phyloP scores from a whole-genome alignment of 2,888 invertebrate species.

The Seira musarum region DNA sequence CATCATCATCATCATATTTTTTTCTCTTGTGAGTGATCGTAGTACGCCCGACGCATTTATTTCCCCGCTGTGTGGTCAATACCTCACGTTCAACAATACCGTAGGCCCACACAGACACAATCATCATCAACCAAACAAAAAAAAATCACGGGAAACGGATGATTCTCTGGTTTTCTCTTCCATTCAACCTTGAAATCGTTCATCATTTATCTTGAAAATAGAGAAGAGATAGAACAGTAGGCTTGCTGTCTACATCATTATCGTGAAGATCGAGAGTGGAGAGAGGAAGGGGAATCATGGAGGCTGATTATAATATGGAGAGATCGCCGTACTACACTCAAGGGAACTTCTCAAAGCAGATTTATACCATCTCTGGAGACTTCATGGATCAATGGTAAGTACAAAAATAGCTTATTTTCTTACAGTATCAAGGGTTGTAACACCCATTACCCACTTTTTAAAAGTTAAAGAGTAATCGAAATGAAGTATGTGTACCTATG shows the following conservation, averaged over 20 bases:
- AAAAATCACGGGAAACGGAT: neutral
- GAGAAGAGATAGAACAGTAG: slow-evolving; percentile 2
- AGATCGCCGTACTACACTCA: slow-evolving; percentile 47
- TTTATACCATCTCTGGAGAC: slow-evolving; percentile 67
- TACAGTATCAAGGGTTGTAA: neutral
- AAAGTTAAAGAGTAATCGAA: too few relatives aligned
- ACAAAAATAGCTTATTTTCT: neutral
- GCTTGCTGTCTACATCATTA: slow-evolving; percentile 15
- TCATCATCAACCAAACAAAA: slow-evolving; percentile 12
- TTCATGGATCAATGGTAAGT: slow-evolving; percentile 69
- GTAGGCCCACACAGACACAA: neutral
- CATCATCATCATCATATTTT: slow-evolving; percentile 4
- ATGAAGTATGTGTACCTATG: too few relatives aligned
- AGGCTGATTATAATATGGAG: slow-evolving; percentile 52
- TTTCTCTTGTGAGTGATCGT: neutral
- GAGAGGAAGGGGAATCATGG: slow-evolving; percentile 30
- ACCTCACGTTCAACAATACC: neutral
- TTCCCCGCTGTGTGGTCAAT: neutral
- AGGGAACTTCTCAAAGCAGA: slow-evolving; percentile 57
- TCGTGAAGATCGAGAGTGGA: neutral
- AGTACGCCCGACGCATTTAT: neutral
- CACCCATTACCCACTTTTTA: too few relatives aligned
- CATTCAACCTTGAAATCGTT: slow-evolving; percentile 31
- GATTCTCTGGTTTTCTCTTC: slow-evolving; percentile 4
- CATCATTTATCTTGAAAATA: slow-evolving; percentile 50